Conservation (phyloP, 2,888 invertebrate species). For the Tachina fera region DNA sequence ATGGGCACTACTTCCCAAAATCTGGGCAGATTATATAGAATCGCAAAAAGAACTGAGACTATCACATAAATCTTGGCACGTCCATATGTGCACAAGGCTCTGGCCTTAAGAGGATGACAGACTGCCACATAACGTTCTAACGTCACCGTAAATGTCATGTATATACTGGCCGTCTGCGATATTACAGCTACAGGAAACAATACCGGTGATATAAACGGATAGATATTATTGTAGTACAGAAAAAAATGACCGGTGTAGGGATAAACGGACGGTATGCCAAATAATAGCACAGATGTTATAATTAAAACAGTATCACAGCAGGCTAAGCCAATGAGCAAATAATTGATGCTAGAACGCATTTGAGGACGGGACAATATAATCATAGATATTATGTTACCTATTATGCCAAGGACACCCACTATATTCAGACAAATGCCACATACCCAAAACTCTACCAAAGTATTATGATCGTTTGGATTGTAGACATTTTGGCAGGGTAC, state of each 20-base stretch:
- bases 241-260: constrained; percentile 91
- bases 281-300: constrained; percentile 92
- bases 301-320: constrained; percentile 96
- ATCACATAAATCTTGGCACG: constrained; percentile 93
- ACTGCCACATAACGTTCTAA: constrained; percentile 97
- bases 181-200: constrained; percentile 93
- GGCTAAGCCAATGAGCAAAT: constrained; percentile 95
- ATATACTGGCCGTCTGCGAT: constrained; percentile 96
- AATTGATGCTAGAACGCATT: constrained; percentile 98
- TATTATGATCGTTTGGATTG: constrained; percentile 78
- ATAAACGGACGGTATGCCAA: constrained; percentile 93
- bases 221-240: constrained; percentile 90
- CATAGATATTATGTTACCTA: constrained; percentile 95
- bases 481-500: constrained; percentile 77
- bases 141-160: constrained; percentile 94
- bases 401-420: constrained; percentile 91
- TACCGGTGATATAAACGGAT: constrained; percentile 91
- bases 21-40: constrained; percentile 93
- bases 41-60: constrained; percentile 90
- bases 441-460: constrained; percentile 90
- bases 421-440: constrained; percentile 92
- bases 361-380: constrained; percentile 95
- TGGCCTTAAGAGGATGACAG: constrained; percentile 93
- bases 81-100: constrained; percentile 95
- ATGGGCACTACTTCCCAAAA: constrained; percentile 88